Conservation (phyloP, 2,797 vertebrate genomes). For the Enteromius afrohamiltoni region DNA sequence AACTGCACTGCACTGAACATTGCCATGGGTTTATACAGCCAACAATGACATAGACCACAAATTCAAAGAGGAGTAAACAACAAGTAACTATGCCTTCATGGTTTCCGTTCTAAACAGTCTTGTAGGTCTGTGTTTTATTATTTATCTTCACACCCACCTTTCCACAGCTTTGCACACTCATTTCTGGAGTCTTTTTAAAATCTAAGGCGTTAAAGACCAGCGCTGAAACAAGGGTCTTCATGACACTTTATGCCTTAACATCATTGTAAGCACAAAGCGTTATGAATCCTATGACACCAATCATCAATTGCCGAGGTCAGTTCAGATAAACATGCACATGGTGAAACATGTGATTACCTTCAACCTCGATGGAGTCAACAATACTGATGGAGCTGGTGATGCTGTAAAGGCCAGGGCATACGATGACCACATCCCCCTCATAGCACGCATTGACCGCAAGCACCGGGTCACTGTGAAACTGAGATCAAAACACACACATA, state of each 20-base stretch:
- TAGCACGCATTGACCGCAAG: slow-evolving; percentile 82
- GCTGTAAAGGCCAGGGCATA: slow-evolving; percentile 86
- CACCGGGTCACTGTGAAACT: slow-evolving; percentile 86
- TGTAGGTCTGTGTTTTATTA: too few species aligned
- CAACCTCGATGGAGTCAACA: slow-evolving; percentile 86
- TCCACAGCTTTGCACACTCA: too few species aligned
- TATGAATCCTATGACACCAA: background rate
- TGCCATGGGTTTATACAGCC: too few species aligned
- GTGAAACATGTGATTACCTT: slow-evolving; percentile 75
- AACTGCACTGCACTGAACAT: too few species aligned
- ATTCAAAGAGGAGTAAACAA: too few species aligned
- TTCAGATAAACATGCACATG: background rate
- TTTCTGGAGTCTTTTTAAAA: too few species aligned
- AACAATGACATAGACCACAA: too few species aligned
- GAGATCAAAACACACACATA: slow-evolving; percentile 50
- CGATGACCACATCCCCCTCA: slow-evolving; percentile 83
- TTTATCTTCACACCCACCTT: too few species aligned
- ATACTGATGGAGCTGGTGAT: slow-evolving; percentile 81
- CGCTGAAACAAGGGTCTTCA: too few species aligned
- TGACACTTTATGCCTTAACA: background rate
- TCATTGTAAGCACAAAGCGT: background rate
- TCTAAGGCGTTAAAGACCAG: too few species aligned
- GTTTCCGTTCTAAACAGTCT: too few species aligned
- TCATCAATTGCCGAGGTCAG: background rate
- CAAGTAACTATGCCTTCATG: too few species aligned